Evolutionary conservation across 2,797 vertebrate genomes (phyloP), one percentile per base, ranked within the genome.

Genomic region (Aplochiton taeniatus): DNA sequence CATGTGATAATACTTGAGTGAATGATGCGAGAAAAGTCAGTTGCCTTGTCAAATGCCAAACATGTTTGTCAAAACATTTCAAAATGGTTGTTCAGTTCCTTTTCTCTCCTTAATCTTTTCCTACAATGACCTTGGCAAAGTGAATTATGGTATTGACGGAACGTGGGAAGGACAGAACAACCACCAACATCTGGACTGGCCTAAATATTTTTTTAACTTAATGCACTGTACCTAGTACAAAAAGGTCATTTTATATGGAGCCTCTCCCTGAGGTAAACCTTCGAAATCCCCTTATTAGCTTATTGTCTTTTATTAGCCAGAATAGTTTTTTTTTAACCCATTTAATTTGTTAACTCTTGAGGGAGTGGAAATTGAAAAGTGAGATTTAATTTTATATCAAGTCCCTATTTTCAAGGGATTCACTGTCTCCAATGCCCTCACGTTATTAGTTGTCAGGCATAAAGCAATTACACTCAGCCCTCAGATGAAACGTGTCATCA

Each of bases 301-400:
- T 90, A 89, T 90, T 89, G 81, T 80, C 84, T 87, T 81, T 84
- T 80, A 89, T 90, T 90, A 87, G 69, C 69, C 64, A 62, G 66
- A 68, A 61, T 67, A 76, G 75, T 81, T 79, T 87, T 79, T 87
- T 65, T 55, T 87, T 72, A 86, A 88, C 79, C 86, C 79, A 80
- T 89, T 90, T 92, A 89, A 87, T 87, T 87, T 79, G 78, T 75
- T 72, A 81, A 84, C 66, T 87, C 92, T 81, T 78, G 74, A 76
- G 91, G 90, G 92, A 93, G 78, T 45, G 83, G 73, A 91, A 93
- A 93, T 92, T 93, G 90, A 93, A 93, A 91, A 90, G 78, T 79
- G 71, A 90, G 87, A 87, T 91, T 93, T 93, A 92, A 93, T 93
- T 92, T 90, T 87, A 81, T 83, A 87, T 69, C 18, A 54, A 78